Conservation (phyloP, 2,113 vertebrate species). For the Chaetodon auriga region DNA sequence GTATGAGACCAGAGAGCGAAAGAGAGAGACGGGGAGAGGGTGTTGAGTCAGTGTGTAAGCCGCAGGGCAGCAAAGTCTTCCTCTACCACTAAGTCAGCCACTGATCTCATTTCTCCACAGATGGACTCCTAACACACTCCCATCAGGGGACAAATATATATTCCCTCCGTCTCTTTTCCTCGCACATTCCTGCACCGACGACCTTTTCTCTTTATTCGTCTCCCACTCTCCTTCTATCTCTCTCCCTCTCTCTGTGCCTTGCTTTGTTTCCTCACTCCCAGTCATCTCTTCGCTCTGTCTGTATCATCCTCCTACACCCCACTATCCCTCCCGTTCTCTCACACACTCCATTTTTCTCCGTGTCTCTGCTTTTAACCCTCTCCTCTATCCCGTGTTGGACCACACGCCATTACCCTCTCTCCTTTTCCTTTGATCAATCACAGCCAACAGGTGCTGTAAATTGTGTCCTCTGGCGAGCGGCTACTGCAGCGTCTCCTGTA, state of each 20-base stretch:
- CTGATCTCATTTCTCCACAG: constrained; percentile 81
- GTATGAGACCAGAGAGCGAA: constrained; percentile 59
- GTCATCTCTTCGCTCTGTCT: constrained; percentile 54
- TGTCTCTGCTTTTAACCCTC: constrained; percentile 61
- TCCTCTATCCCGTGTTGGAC: constrained; percentile 50
- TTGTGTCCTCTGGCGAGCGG: constrained; percentile 63
- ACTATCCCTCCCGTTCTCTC: constrained; percentile 38
- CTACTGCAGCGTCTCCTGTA: constrained; percentile 26
- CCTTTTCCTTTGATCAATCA: constrained; percentile 74
- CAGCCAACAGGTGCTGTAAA: constrained; percentile 78
- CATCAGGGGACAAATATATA: constrained; percentile 75
- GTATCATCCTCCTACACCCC: constrained; percentile 61
- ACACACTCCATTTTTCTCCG: constrained; percentile 36
- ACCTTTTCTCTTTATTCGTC: constrained; percentile 61
- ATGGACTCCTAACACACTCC: constrained; percentile 79
- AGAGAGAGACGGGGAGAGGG: constrained; percentile 33
- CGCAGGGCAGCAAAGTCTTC: constrained; percentile 78
- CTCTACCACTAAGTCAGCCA: constrained; percentile 73
- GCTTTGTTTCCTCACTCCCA: constrained; percentile 6
- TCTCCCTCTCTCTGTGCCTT: constrained; percentile 35
- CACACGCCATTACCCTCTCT: constrained; percentile 66
- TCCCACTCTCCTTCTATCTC: constrained; percentile 39
- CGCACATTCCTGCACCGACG: constrained; percentile 57
- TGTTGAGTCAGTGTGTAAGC: constrained; percentile 73
- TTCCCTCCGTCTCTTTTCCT: constrained; percentile 65